Percentiles rank a stretch among this genome's conserved stretches.
phyloP scores from a whole-genome alignment of 2,797 vertebrate species.

The Ceyx erithaca region DNA sequence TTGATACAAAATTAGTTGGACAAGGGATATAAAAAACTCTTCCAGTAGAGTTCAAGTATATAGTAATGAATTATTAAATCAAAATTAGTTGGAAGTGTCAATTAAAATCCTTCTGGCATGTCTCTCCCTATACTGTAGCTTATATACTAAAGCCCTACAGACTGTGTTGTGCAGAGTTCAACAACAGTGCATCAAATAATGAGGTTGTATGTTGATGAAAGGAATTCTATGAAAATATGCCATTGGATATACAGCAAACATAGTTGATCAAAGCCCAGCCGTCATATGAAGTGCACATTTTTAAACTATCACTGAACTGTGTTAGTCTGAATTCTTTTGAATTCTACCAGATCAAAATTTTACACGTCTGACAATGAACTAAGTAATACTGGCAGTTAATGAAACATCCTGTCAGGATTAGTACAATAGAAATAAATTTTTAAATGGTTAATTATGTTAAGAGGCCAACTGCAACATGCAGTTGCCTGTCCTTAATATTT shows the following conservation, averaged over 20 bases:
- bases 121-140: not conserved
- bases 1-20: constrained; percentile 26
- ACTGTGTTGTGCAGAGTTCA: constrained; percentile 11
- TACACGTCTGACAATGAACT: not conserved
- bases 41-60: not conserved
- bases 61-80: constrained; percentile 47
- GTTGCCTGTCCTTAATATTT: not conserved
- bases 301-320: not conserved
- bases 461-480: not conserved
- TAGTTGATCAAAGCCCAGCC: constrained; percentile 55
- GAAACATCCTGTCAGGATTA: not conserved
- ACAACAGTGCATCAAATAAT: constrained; percentile 39
- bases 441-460: not conserved
- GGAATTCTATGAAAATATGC: constrained; percentile 27
- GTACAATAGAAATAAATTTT: not conserved
- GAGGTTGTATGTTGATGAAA: not conserved
- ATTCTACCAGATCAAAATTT: not conserved
- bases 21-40: not conserved
- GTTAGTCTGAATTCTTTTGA: not conserved
- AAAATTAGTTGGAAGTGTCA: constrained; percentile 54
- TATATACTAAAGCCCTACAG: not conserved
- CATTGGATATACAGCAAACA: not conserved
- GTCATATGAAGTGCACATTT: constrained; percentile 4
- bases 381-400: not conserved
- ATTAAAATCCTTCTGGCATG: not conserved